A percentile compares a stretch with the other conserved stretches of the same genome.
Conservation (phyloP, 2,888 invertebrate species). For the Trissolcus japonicus region DNA sequence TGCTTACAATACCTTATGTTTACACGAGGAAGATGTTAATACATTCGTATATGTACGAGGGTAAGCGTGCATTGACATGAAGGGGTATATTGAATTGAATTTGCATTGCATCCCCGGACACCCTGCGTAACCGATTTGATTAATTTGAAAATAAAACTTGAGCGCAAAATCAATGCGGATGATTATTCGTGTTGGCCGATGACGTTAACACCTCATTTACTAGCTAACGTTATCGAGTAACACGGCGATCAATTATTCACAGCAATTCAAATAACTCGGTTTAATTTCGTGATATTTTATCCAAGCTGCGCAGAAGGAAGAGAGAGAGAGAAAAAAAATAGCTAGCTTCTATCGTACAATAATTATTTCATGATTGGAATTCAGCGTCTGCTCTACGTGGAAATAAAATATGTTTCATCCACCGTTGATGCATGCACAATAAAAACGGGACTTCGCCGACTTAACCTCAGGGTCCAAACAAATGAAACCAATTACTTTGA, state of each 20-base stretch:
- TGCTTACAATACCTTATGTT: no score
- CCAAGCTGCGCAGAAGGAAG: background rate
- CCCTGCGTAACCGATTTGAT: background rate
- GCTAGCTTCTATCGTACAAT: constrained; percentile 16
- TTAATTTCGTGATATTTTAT: constrained; percentile 30
- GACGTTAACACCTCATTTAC: constrained; percentile 11
- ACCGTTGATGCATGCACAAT: constrained; percentile 53
- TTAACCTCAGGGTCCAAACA: constrained; percentile 43
- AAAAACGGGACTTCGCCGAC: constrained; percentile 19
- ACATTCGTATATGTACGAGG: no score
- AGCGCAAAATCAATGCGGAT: background rate
- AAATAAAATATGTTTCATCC: constrained; percentile 51
- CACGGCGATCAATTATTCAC: constrained; percentile 1
- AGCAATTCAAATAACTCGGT: constrained; percentile 24
- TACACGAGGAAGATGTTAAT: no score
- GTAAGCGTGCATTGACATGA: constrained; percentile 25
- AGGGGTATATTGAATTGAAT: constrained; percentile 17
- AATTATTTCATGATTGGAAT: constrained; percentile 38
- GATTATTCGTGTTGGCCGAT: background rate
- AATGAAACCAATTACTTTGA: constrained; percentile 43
- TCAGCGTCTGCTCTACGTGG: constrained; percentile 29
- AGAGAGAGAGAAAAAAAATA: constrained; percentile 11
- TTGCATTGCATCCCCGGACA: constrained; percentile 3
- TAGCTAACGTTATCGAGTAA: constrained; percentile 3
- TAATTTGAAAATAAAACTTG: background rate